Evolutionary conservation across 1,140 invertebrate species (phyloP).

Genomic region (Melipona quadrifasciata): DNA sequence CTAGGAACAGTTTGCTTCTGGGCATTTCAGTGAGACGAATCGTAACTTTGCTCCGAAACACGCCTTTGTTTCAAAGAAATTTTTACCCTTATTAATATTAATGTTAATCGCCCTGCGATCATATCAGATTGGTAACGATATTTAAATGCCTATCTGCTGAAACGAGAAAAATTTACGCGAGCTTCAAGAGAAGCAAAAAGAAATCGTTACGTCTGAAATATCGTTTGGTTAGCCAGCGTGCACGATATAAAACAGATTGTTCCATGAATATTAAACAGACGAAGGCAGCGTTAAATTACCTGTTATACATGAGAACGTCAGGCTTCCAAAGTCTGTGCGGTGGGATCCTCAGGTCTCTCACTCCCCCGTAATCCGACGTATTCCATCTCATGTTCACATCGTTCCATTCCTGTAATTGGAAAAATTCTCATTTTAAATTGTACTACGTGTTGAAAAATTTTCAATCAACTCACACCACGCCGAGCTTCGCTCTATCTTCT

Average conservation of each 20-base stretch:
- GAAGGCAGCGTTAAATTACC: slow-evolving; percentile 83
- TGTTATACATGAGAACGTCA: slow-evolving; percentile 99
- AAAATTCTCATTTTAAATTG: not conserved
- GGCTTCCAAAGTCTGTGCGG: slow-evolving; percentile 99
- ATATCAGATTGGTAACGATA: not conserved
- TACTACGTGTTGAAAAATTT: not conserved
- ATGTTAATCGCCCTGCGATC: not conserved
- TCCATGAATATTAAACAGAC: slow-evolving; percentile 38
- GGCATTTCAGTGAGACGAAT: no score
- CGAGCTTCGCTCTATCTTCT: not conserved
- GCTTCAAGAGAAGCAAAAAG: not conserved
- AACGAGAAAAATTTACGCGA: not conserved
- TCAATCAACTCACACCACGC: no score
- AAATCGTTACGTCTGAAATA: not conserved
- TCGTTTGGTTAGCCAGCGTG: not conserved
- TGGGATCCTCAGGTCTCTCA: slow-evolving; percentile 97
- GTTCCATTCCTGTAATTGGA: slow-evolving; percentile 94
- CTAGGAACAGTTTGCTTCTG: no score
- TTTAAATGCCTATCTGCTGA: not conserved
- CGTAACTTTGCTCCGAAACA: no score
- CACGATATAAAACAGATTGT: slow-evolving; percentile 17
- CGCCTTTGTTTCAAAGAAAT: no score
- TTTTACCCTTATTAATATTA: no score
- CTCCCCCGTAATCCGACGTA: slow-evolving; percentile 96
- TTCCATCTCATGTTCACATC: slow-evolving; percentile 99